These are phyloP conservation scores for Drosophila recens DNA, from an alignment of 2,888 invertebrate genomes.

Conservation along the genomic window DNA sequence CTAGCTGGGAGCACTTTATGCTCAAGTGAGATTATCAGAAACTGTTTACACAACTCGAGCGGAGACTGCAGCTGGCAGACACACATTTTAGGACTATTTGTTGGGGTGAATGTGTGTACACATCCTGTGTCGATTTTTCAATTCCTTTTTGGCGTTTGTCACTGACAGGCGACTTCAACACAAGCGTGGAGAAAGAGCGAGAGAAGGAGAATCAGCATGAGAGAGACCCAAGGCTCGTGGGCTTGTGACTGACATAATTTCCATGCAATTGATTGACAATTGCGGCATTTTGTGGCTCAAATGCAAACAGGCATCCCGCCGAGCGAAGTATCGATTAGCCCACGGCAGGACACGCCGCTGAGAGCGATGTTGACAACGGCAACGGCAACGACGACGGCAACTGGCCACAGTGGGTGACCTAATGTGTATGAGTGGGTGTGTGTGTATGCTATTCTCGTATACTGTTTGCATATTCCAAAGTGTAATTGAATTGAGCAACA, in stretches of 20 bases:
- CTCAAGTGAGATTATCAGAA: constrained; percentile 76
- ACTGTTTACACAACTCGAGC: constrained; percentile 68
- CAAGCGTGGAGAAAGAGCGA: neutral
- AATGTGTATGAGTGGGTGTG: neutral
- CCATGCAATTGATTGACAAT: constrained; percentile 79
- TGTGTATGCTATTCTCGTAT: constrained; percentile 8
- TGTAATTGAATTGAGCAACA: constrained; percentile 60
- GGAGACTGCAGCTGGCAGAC: constrained; percentile 37
- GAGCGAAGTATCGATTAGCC: constrained; percentile 72
- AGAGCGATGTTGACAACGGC: constrained; percentile 33
- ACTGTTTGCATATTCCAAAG: constrained; percentile 22
- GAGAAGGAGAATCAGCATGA: neutral
- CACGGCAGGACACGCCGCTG: constrained; percentile 49
- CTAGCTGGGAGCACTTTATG: constrained; percentile 44
- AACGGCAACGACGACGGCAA: constrained; percentile 4
- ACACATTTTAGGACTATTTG: constrained; percentile 9
- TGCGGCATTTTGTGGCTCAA: constrained; percentile 78
- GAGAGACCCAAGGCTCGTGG: constrained; percentile 1
- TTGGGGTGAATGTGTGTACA: neutral
- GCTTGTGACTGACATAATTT: constrained; percentile 70
- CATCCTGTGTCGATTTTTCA: constrained; percentile 47
- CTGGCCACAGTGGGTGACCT: constrained; percentile 21
- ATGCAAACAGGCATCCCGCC: constrained; percentile 68
- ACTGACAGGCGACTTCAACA: constrained; percentile 64
- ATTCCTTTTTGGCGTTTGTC: constrained; percentile 50